Evolutionary conservation across 2,797 vertebrate genomes (phyloP), one percentile per base, ranked within the genome.

Genomic region (Vipera ursinii): DNA sequence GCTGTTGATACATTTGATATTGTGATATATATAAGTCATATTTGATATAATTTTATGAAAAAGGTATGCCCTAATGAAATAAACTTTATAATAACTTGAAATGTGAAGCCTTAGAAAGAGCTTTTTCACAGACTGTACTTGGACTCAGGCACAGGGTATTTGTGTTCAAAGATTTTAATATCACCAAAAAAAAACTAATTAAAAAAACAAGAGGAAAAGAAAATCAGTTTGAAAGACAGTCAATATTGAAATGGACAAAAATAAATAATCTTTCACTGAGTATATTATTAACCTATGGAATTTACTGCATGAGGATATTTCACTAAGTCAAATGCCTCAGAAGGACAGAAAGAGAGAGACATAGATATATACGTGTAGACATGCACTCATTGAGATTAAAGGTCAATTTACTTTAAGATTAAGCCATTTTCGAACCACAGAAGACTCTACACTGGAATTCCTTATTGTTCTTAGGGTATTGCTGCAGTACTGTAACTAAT

Each of bases 251-350:
- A 95, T 94, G 91, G 92, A 96, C 94, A 95, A 93, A 94, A 95
- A 93, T 93, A 94, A 96, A 95, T 61, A 94, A 93, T 96, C 95
- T 95, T 44, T 90, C 91, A 92, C 92, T 94, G 69, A 92, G 95
- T 97, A 60, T 96, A 97, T 97, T 95, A 96, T 97, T 97, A 97
- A 97, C 96, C 92, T 89, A 3, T 94, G 96, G 97, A 96, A 97
- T 96, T 97, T 97, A 96, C 96, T 97, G 96, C 96, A 93, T 93
- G 38, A 88, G 91, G 95, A 96, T 94, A 94, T 96, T 92, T 92
- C 94, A 96, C 95, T 88, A 94, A 95, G 86, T 86, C 96, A 96
- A 95, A 95, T 93, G 89, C 57, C 95, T 97, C 95, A 93, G 95
- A 94, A 96, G 95, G 96, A 96, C 96, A 90, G 96, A 95, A 90